A percentile compares a stretch with the other conserved stretches of the same genome.
phyloP scores from a whole-genome alignment of 2,797 vertebrate species.

The Aselliscus stoliczkanus region DNA sequence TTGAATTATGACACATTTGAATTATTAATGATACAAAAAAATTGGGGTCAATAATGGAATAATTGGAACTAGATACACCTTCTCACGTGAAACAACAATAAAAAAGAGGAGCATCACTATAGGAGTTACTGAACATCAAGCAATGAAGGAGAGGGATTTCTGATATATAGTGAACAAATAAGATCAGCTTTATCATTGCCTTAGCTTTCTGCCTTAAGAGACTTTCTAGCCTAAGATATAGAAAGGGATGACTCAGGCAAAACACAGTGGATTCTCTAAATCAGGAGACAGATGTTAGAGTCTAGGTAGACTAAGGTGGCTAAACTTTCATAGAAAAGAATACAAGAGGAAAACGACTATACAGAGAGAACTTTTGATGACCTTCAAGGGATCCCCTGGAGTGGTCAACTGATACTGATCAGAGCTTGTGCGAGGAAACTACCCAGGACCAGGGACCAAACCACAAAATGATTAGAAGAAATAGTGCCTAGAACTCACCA shows the following conservation, averaged over 20 bases:
- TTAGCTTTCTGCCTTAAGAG: neutral
- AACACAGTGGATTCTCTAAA: neutral
- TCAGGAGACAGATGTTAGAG: neutral
- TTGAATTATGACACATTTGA: neutral
- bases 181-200: neutral
- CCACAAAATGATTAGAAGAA: neutral
- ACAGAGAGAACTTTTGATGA: neutral
- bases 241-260: neutral
- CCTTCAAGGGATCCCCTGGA: neutral
- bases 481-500: neutral
- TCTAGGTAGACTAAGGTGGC: neutral
- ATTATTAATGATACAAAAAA: neutral
- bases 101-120: neutral
- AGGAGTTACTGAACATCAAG: neutral
- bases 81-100: neutral
- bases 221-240: neutral
- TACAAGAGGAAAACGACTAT: neutral
- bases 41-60: neutral
- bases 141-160: neutral
- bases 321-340: neutral
- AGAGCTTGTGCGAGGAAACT: neutral
- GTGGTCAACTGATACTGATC: neutral
- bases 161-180: neutral
- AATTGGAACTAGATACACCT: neutral
- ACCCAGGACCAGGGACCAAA: neutral